Evolutionary conservation across 2,797 vertebrate species (phyloP), one percentile per base, ranked within the genome.

Genomic region (Platalea minor): DNA sequence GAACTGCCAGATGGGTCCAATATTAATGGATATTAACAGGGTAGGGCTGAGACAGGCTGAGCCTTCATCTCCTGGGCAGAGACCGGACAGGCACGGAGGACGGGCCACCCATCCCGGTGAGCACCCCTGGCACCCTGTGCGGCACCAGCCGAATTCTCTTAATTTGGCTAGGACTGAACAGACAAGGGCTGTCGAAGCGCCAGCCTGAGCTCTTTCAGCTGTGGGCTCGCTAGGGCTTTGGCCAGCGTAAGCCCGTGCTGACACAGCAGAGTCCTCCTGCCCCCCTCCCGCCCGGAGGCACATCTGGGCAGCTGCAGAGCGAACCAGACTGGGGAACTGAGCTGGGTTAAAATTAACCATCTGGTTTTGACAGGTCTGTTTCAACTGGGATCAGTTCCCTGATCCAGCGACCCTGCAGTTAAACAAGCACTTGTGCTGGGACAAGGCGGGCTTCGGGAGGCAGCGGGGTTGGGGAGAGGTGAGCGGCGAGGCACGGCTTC

Each of bases 261-360:
- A 79, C n/a, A 46, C 43, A 89, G 89, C 79, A 29, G 41, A 72
- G 63, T 21, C 69, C 83, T 81, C 50, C 56, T 17, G 54, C 39
- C 10, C 46, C 45, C 41, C 60, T 53, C 78, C 59, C 2, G 1
- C 7, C 1, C 3, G 2, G 72, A 20, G 0, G 2, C 91, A 80
- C 93, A 96, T 94, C 94, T 97, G 94, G 96, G 82, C 93, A 95
- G 94, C 89, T 96, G 94, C 60, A 41, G 60, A 63, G 75, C 0
- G 1, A 85, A 35, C 64, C 75, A 77, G 82, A 77, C 94, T 8
- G 64, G 73, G 57, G 72, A 93, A 37, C 41, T 17, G 90, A 81
- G 88, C 88, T 45, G 61, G 85, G 88, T 67, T 93, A 95, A 96
- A 94, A 96, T 95, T 33, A 91, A 72, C 94, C 95, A 93, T 50